Percentiles rank a stretch among this genome's conserved stretches.
Conservation (phyloP, 92 coral and sea anemone genomes). For the Chrysogorgia sp. region DNA sequence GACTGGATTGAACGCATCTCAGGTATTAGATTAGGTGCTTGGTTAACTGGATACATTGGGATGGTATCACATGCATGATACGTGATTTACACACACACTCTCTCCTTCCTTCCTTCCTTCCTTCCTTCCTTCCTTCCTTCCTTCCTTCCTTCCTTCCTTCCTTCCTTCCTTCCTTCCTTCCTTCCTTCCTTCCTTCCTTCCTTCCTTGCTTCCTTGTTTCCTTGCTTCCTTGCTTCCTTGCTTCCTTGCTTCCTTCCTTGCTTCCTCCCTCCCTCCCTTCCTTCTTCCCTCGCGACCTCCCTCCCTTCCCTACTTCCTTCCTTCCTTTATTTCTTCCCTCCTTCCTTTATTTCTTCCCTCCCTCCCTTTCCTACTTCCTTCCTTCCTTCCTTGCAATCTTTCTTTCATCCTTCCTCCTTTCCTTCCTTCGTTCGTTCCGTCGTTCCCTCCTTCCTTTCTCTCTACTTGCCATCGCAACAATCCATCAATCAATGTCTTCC, state of each 20-base stretch:
- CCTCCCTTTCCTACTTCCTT: neutral
- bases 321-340: neutral
- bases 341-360: neutral
- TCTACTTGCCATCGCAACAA: neutral
- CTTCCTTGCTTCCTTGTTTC: too few species aligned
- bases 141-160: too few species aligned
- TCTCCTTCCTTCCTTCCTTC: too few species aligned
- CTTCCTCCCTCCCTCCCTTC: neutral
- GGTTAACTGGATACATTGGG: too few species aligned
- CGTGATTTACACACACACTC: too few species aligned
- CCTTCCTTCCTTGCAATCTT: neutral
- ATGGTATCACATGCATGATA: too few species aligned
- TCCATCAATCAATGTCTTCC: neutral
- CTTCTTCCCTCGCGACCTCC: neutral
- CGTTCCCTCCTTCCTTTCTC: neutral
- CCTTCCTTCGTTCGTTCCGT: neutral
- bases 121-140: too few species aligned
- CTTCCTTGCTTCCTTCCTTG: neutral
- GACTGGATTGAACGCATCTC: slow-evolving; percentile 80
- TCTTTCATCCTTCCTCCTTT: neutral
- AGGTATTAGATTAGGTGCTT: slow-evolving; percentile 50
- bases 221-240: too few species aligned
- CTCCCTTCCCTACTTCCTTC: neutral
- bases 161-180: too few species aligned
- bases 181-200: too few species aligned